A percentile compares a stretch with the other conserved stretches of the same genome.
These are phyloP conservation scores for Vimba vimba DNA, from an alignment of 2,113 vertebrate genomes.

Conservation along the genomic window DNA sequence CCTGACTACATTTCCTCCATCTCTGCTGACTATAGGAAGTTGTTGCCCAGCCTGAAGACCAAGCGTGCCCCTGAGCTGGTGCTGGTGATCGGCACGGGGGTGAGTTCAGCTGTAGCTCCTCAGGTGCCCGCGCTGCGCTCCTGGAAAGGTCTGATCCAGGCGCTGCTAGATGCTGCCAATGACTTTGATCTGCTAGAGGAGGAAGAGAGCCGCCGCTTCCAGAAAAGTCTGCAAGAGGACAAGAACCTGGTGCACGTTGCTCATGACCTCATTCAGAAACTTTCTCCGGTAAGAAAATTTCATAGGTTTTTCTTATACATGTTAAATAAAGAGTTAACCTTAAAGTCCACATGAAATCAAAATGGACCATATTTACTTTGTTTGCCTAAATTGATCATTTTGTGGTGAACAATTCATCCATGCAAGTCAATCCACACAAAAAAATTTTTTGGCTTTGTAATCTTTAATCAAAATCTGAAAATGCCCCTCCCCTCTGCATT, in stretches of 20 bases:
- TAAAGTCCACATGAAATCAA: no score
- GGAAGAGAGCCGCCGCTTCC: slow-evolving; percentile 90
- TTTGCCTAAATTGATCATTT: no score
- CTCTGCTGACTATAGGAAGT: slow-evolving; percentile 80
- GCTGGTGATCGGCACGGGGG: slow-evolving; percentile 92
- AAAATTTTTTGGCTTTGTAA: no score
- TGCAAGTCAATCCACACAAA: no score
- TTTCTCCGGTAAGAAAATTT: slow-evolving; percentile 86
- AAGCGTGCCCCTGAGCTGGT: slow-evolving; percentile 92
- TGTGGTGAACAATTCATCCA: no score
- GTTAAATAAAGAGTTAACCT: no score
- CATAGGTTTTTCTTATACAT: background rate
- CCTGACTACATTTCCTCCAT: slow-evolving; percentile 40
- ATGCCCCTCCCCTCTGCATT: no score
- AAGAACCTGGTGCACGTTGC: slow-evolving; percentile 95
- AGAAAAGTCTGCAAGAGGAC: slow-evolving; percentile 91
- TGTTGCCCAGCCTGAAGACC: slow-evolving; percentile 92
- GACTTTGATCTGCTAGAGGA: slow-evolving; percentile 95
- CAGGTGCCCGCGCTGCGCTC: slow-evolving; percentile 92
- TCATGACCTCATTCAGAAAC: slow-evolving; percentile 98
- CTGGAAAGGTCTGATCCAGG: slow-evolving; percentile 96
- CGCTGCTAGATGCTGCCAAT: slow-evolving; percentile 90
- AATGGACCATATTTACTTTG: no score
- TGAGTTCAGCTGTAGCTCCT: slow-evolving; percentile 92
- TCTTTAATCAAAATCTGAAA: no score